Conservation (phyloP, 2,888 invertebrate species). For the Euclidia mi region DNA sequence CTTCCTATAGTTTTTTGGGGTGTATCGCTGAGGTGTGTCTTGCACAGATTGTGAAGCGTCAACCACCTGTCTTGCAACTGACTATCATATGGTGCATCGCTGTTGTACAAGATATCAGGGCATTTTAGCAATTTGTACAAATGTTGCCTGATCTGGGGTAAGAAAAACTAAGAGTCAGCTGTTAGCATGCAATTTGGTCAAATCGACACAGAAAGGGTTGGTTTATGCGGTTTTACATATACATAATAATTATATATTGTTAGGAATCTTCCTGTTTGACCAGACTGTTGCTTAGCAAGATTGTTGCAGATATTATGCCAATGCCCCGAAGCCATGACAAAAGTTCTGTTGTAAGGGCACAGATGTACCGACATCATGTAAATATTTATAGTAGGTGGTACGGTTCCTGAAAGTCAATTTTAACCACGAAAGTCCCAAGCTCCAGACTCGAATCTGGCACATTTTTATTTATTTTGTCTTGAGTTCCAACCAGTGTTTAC, state of each 20-base stretch:
- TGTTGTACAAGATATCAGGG: constrained; percentile 4
- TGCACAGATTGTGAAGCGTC: constrained; percentile 80
- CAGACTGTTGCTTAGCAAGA: background rate
- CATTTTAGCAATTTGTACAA: constrained; percentile 22
- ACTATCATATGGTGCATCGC: constrained; percentile 77
- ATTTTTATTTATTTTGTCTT: too few relatives aligned
- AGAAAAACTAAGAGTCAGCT: constrained; percentile 11
- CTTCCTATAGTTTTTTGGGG: constrained; percentile 75
- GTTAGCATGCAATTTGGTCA: background rate
- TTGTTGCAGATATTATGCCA: too few relatives aligned
- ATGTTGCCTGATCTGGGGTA: constrained; percentile 5
- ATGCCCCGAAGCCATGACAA: too few relatives aligned
- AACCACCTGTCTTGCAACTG: constrained; percentile 85
- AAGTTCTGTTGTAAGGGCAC: too few relatives aligned
- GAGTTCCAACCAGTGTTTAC: too few relatives aligned
- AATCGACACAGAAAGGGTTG: background rate
- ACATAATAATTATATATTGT: too few relatives aligned
- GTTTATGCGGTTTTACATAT: background rate
- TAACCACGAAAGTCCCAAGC: too few relatives aligned
- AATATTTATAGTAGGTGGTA: too few relatives aligned
- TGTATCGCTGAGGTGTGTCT: constrained; percentile 75
- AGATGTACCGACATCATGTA: too few relatives aligned
- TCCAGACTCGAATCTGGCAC: too few relatives aligned
- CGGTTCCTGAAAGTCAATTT: too few relatives aligned
- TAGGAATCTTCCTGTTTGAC: too few relatives aligned